Conservation (phyloP, 2,797 vertebrate genomes). For the Microctenopoma steveboyesi region DNA sequence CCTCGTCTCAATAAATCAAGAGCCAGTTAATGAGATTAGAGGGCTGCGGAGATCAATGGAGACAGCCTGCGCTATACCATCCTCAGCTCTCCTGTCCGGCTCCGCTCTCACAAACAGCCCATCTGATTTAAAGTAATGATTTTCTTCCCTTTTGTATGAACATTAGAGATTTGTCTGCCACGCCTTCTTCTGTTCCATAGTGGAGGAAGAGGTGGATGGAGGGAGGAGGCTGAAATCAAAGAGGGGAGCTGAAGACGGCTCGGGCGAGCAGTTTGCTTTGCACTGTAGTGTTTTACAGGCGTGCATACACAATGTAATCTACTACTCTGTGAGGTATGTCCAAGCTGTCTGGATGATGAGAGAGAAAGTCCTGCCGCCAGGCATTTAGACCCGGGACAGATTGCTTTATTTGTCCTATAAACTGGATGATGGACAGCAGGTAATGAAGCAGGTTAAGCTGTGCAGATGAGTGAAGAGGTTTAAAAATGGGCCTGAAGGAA, state of each 20-base stretch:
- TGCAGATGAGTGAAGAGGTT: conserved; percentile 41
- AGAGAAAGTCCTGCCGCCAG: conserved; percentile 24
- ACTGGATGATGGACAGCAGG: conserved; percentile 43
- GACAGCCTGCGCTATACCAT: conserved; percentile 57
- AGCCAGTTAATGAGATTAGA: conserved; percentile 83
- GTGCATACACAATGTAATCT: conserved; percentile 67
- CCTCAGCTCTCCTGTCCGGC: conserved; percentile 56
- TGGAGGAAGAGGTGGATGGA: conserved; percentile 7
- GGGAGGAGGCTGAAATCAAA: background rate
- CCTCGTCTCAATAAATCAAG: conserved; percentile 82
- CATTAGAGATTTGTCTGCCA: conserved; percentile 47
- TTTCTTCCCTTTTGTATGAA: conserved; percentile 52
- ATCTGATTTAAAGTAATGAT: conserved; percentile 76
- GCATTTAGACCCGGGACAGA: conserved; percentile 51
- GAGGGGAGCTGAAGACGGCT: conserved; percentile 5
- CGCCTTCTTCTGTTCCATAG: background rate
- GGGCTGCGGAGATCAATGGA: conserved; percentile 75
- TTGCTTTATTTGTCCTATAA: conserved; percentile 62
- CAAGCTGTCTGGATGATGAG: conserved; percentile 49
- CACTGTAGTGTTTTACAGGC: conserved; percentile 50
- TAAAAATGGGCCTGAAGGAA: conserved; percentile 19
- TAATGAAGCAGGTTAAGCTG: conserved; percentile 61
- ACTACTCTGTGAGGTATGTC: conserved; percentile 51
- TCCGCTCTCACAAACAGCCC: conserved; percentile 61
- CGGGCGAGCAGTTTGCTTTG: conserved; percentile 50